phyloP scores from a whole-genome alignment of 2,797 vertebrate species.

The Gambusia yucatana region DNA sequence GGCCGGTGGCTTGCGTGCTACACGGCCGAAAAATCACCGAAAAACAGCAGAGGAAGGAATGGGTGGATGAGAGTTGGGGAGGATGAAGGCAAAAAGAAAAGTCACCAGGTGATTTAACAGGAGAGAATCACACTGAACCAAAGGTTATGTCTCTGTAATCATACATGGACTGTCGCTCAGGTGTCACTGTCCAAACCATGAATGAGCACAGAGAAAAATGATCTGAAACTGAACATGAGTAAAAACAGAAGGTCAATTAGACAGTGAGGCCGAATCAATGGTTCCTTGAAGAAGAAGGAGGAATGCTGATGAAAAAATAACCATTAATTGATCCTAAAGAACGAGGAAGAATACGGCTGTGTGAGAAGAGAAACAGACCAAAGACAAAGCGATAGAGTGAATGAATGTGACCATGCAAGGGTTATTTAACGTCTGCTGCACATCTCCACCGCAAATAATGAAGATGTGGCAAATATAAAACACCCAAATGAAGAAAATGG shows the following conservation, averaged over 20 bases:
- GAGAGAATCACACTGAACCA: slow-evolving; percentile 64
- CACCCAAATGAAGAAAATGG: neutral
- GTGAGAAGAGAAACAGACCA: slow-evolving; percentile 39
- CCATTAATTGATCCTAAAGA: slow-evolving; percentile 65
- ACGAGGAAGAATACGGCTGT: slow-evolving; percentile 42
- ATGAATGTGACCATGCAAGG: slow-evolving; percentile 39
- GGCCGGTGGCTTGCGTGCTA: slow-evolving; percentile 85
- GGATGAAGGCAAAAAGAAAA: slow-evolving; percentile 69
- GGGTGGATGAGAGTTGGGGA: slow-evolving; percentile 57
- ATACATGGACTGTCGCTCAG: slow-evolving; percentile 53
- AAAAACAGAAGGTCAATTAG: slow-evolving; percentile 38
- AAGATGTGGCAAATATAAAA: slow-evolving; percentile 4
- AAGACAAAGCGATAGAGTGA: slow-evolving; percentile 17
- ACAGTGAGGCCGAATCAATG: slow-evolving; percentile 66
- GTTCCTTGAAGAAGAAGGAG: slow-evolving; percentile 51
- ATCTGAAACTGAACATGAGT: slow-evolving; percentile 45
- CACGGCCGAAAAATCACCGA: slow-evolving; percentile 67
- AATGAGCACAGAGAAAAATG: slow-evolving; percentile 64
- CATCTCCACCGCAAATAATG: neutral
- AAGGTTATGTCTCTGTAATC: slow-evolving; percentile 60
- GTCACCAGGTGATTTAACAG: slow-evolving; percentile 78
- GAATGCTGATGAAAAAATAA: slow-evolving; percentile 67
- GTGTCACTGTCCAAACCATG: slow-evolving; percentile 44
- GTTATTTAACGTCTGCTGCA: slow-evolving; percentile 47
- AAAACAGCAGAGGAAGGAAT: slow-evolving; percentile 48